Evolutionary conservation across 1,140 invertebrate genomes (phyloP).

Genomic region (Micrasema minimum): DNA sequence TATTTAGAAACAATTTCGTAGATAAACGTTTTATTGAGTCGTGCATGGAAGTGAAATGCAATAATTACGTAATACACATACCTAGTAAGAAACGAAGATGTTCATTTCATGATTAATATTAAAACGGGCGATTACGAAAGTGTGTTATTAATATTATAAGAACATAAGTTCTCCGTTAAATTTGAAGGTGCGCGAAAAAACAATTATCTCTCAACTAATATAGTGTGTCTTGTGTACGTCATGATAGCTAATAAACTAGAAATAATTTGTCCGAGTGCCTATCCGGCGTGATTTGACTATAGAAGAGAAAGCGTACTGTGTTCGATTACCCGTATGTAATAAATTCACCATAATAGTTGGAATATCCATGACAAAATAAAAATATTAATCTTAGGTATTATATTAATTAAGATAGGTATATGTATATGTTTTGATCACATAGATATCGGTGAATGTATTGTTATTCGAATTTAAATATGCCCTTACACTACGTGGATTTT

Average conservation of each 20-base stretch:
- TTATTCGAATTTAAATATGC: too few species aligned
- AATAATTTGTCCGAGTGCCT: too few species aligned
- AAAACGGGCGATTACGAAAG: constrained; percentile 16
- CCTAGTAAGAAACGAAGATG: constrained; percentile 24
- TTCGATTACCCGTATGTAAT: too few species aligned
- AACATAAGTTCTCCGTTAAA: constrained; percentile 12
- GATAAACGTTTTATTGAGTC: constrained; percentile 1
- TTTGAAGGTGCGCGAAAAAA: constrained; percentile 15
- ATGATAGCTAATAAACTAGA: neutral
- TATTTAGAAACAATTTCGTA: constrained; percentile 10
- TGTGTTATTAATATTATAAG: constrained; percentile 23
- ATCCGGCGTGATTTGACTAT: too few species aligned
- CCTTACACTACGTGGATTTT: too few species aligned
- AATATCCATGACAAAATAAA: too few species aligned
- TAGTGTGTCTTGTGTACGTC: neutral
- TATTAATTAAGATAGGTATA: too few species aligned
- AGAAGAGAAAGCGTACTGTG: too few species aligned
- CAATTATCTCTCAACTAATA: constrained; percentile 7
- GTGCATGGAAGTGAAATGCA: constrained; percentile 3
- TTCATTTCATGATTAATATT: constrained; percentile 20
- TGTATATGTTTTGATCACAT: too few species aligned
- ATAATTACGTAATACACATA: neutral
- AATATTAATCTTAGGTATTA: too few species aligned
- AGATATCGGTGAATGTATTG: too few species aligned
- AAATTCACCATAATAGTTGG: too few species aligned